These are phyloP conservation scores for Sorex maritimensis DNA, from an alignment of 2,797 vertebrate species.

Conservation along the genomic window DNA sequence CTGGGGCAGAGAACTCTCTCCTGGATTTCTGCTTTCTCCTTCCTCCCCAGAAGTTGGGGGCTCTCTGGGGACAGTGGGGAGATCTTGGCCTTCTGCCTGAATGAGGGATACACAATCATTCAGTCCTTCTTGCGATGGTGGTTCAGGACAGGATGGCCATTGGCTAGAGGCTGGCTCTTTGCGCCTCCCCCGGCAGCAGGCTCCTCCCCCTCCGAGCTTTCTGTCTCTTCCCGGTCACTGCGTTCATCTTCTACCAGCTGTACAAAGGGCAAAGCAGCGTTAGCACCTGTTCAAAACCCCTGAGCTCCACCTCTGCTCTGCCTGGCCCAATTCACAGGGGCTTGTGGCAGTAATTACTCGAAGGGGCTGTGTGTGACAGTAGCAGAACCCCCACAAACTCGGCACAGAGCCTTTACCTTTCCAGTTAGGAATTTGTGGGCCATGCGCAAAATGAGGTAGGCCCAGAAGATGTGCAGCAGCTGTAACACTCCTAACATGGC, in stretches of 20 bases:
- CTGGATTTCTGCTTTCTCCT: background rate
- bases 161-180: slow-evolving; percentile 93
- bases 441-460: slow-evolving; percentile 96
- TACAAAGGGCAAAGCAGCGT: slow-evolving; percentile 60
- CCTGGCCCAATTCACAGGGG: no score
- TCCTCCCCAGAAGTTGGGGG: slow-evolving; percentile 52
- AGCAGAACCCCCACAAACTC: background rate
- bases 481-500: slow-evolving; percentile 95
- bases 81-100: slow-evolving; percentile 66
- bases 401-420: slow-evolving; percentile 90
- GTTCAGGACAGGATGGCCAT: slow-evolving; percentile 94
- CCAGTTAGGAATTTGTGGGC: slow-evolving; percentile 96
- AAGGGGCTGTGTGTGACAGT: background rate
- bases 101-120: slow-evolving; percentile 81
- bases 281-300: background rate
- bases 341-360: no score
- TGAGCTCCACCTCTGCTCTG: no score
- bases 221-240: slow-evolving; percentile 96
- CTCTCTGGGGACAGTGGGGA: slow-evolving; percentile 18
- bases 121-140: slow-evolving; percentile 95
- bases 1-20: slow-evolving; percentile 37
- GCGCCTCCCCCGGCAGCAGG: slow-evolving; percentile 80
- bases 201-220: slow-evolving; percentile 91
- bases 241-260: slow-evolving; percentile 96
- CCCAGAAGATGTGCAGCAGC: slow-evolving; percentile 97